phyloP scores from a whole-genome alignment of 1,140 invertebrate species.

The Euwallacea similis region DNA sequence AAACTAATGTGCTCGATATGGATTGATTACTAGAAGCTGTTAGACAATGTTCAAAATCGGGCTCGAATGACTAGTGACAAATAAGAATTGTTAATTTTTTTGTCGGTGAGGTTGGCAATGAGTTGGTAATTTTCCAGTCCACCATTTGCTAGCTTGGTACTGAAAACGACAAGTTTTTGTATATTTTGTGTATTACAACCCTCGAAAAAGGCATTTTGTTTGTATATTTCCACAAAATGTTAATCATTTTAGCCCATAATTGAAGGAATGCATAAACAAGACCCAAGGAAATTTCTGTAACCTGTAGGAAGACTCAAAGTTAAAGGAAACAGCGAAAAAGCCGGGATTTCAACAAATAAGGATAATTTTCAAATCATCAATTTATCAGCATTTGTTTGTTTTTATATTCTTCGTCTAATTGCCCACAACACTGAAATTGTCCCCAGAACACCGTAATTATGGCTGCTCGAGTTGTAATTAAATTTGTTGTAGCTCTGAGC shows the following conservation, averaged over 20 bases:
- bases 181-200: slow-evolving; percentile 33
- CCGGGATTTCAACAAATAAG: slow-evolving; percentile 36
- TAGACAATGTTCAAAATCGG: too few species aligned
- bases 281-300: neutral
- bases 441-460: too few species aligned
- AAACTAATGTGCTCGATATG: too few species aligned
- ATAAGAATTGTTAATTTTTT: neutral
- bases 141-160: slow-evolving; percentile 46
- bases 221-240: neutral
- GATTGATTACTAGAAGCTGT: too few species aligned
- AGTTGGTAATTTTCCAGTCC: slow-evolving; percentile 28
- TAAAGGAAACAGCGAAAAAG: slow-evolving; percentile 43
- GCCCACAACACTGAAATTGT: neutral
- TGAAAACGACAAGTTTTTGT: slow-evolving; percentile 37
- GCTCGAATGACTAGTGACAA: too few species aligned
- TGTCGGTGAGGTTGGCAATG: slow-evolving; percentile 19
- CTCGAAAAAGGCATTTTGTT: slow-evolving; percentile 14
- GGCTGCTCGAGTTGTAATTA: neutral
- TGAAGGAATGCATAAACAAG: neutral
- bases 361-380: neutral
- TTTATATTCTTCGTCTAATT: neutral
- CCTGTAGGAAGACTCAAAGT: slow-evolving; percentile 2
- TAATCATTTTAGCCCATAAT: neutral
- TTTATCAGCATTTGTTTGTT: neutral
- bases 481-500: neutral